Conservation (phyloP, 2,888 invertebrate genomes). For the Tubulanus polymorphus region DNA sequence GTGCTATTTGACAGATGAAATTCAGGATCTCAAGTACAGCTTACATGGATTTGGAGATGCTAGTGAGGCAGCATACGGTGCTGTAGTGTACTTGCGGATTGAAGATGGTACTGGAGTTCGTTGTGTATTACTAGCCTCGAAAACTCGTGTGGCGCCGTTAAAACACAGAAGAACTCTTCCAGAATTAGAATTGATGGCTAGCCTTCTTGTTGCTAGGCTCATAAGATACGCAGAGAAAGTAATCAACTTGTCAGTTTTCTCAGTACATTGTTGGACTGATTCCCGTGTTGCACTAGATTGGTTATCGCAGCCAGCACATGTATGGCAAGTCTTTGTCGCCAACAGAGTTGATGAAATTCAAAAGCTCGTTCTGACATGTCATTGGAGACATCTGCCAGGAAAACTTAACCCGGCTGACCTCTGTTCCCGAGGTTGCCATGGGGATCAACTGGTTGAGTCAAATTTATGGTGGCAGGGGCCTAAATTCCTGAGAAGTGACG, state of each 20-base stretch:
- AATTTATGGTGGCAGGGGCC: not conserved
- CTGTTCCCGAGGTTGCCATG: slow-evolving; percentile 23
- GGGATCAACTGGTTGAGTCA: not conserved
- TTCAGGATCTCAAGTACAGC: not conserved
- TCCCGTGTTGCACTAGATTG: slow-evolving; percentile 23
- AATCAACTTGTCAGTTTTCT: slow-evolving; percentile 16
- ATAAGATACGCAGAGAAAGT: slow-evolving; percentile 16
- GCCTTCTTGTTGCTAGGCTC: slow-evolving; percentile 14
- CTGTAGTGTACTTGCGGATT: slow-evolving; percentile 20
- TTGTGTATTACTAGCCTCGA: slow-evolving; percentile 9
- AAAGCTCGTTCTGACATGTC: slow-evolving; percentile 4
- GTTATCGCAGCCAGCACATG: slow-evolving; percentile 13
- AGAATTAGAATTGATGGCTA: slow-evolving; percentile 17
- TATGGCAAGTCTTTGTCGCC: slow-evolving; percentile 24
- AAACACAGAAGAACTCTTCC: slow-evolving; percentile 22
- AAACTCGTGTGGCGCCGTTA: slow-evolving; percentile 24
- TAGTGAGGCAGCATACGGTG: slow-evolving; percentile 23
- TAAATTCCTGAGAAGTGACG: not conserved
- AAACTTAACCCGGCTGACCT: slow-evolving; percentile 34
- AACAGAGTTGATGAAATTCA: slow-evolving; percentile 27
- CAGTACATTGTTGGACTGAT: slow-evolving; percentile 19
- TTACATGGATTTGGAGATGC: slow-evolving; percentile 27
- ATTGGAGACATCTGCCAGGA: slow-evolving; percentile 27
- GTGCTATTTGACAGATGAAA: not conserved
- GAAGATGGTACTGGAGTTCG: not conserved